Evolutionary conservation across 92 coral and sea anemone species (phyloP).

Genomic region (Phenganax subtilis): DNA sequence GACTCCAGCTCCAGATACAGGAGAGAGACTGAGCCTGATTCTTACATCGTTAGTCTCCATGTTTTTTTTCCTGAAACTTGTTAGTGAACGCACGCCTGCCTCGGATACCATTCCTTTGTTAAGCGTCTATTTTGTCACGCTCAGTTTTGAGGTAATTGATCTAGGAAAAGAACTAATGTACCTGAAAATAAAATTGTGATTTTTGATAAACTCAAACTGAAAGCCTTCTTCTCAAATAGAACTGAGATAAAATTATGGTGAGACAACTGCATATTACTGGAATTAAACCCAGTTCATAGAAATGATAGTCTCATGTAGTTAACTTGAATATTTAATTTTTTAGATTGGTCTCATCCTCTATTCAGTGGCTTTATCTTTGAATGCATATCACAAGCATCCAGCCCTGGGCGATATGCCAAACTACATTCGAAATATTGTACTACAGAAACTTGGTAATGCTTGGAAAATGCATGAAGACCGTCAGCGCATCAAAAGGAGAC

Average conservation of each 20-base stretch:
- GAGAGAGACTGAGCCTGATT: slow-evolving; percentile 29
- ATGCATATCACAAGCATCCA: slow-evolving; percentile 36
- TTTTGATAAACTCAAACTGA: neutral
- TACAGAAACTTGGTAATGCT: slow-evolving; percentile 14
- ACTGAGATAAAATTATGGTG: neutral
- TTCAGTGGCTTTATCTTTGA: slow-evolving; percentile 17
- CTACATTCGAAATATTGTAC: slow-evolving; percentile 11
- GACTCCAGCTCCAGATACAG: slow-evolving; percentile 25
- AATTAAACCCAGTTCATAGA: neutral
- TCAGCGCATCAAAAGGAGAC: neutral
- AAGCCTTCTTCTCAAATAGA: neutral
- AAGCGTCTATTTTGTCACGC: slow-evolving; percentile 22
- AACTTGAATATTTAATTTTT: neutral
- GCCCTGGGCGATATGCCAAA: slow-evolving; percentile 17
- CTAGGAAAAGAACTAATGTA: no score
- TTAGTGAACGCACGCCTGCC: slow-evolving; percentile 30
- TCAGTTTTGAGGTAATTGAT: slow-evolving; percentile 28
- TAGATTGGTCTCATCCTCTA: slow-evolving; percentile 24
- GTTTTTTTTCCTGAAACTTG: slow-evolving; percentile 36
- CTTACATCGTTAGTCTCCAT: slow-evolving; percentile 31
- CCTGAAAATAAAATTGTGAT: no score
- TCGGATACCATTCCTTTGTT: slow-evolving; percentile 31
- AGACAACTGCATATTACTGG: neutral
- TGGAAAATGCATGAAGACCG: slow-evolving; percentile 25
- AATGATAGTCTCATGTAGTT: neutral